Base-by-base conservation (phyloP, 2,888 invertebrate species). In the Pollenia labialis region DNA sequence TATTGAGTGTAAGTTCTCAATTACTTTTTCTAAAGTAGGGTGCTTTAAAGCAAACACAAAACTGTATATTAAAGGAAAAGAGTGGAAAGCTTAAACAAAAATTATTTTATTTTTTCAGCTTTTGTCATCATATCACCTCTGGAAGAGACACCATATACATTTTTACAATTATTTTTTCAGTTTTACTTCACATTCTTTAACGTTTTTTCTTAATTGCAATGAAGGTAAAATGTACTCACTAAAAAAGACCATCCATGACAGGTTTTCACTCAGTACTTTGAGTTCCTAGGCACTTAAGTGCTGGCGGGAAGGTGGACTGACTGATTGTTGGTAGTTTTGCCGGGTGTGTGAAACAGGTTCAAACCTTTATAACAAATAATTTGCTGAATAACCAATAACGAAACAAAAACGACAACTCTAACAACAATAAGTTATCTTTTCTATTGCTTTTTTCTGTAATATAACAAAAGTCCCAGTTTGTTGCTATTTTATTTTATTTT, bases 331-430 rank as follows among this genome's bases (percentile, higher is more conserved):
- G n/a, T 18, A 48, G 12, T 23, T 18, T 46, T 48, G 32, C 2
- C 32, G 58, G 48, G 7, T 66, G 18, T 23, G 60, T 68, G 71
- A 64, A 80, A 60, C 75, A 83, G 80, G 76, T 71, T 80, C 66
- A 85, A 72, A 85, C 60, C 52, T 82, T 85, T 12, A 60, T 60
- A 88, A 77, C 90, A 91, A 92, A 92, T 92, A 90, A 91, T 92
- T 91, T 92, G 91, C 91, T 90, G 90, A 90, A 90, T 89, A 92
- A 90, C 91, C 90, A 90, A 92, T 90, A 91, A 91, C 91, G 90
- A 89, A 90, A 89, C 90, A 90, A 92, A 58, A 64, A 72, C 8
- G 66, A 50, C 62, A 52, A 46, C 50, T 18, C 42, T 62, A 69
- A 44, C 4, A 58, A 66, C 52, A 72, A 58, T 58, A 64, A 50